Conservation (phyloP, 2,888 invertebrate genomes). For the Heteromyza rotundicornis region DNA sequence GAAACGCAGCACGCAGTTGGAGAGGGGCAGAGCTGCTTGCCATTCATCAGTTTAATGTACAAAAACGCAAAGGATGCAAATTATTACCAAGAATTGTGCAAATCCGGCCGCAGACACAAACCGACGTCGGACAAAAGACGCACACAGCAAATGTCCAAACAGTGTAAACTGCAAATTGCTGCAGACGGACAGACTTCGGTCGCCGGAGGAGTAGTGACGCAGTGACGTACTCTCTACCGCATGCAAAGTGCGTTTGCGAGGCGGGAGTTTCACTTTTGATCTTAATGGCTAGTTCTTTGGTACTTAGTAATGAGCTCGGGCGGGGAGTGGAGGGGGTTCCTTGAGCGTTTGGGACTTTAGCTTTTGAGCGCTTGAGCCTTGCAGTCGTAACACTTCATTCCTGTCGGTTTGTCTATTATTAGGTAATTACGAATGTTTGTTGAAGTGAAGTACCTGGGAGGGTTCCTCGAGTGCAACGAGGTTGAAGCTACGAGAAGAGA, state of each 20-base stretch:
- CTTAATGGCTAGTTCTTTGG: background rate
- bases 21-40: too few species aligned
- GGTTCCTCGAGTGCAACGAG: background rate
- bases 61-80: conserved; percentile 21
- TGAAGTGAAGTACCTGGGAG: conserved; percentile 17
- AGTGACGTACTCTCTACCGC: background rate
- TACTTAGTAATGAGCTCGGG: too few species aligned
- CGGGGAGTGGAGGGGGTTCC: too few species aligned
- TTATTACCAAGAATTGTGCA: conserved; percentile 23
- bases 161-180: background rate
- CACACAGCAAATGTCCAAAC: conserved; percentile 1
- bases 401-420: conserved; percentile 25
- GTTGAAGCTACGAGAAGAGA: too few species aligned
- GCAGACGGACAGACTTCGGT: background rate
- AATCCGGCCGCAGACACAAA: conserved; percentile 17
- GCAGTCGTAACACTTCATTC: conserved; percentile 19
- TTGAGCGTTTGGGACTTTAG: background rate
- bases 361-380: conserved; percentile 7
- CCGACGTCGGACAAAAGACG: background rate
- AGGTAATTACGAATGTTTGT: conserved; percentile 21
- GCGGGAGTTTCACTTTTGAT: conserved; percentile 18
- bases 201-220: background rate
- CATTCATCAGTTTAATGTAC: conserved; percentile 14
- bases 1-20: too few species aligned
- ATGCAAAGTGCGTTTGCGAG: conserved; percentile 14